These are phyloP conservation scores for Channallabes apus DNA, from an alignment of 2,797 vertebrate species.

Conservation along the genomic window DNA sequence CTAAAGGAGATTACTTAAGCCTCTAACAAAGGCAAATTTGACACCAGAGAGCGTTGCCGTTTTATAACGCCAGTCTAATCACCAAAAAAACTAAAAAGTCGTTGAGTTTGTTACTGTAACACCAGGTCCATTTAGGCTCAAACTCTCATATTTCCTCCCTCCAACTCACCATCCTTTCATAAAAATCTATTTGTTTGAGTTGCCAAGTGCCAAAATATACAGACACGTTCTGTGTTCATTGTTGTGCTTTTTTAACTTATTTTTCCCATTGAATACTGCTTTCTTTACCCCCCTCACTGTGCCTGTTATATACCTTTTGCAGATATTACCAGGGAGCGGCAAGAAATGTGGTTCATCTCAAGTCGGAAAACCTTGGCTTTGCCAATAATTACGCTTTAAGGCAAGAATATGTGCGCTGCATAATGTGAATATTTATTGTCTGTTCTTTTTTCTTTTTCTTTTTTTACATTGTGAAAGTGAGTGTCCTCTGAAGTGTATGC, in stretches of 20 bases:
- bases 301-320: constrained; percentile 60
- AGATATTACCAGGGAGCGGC: constrained; percentile 63
- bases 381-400: constrained; percentile 62
- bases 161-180: constrained; percentile 58
- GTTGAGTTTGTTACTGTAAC: constrained; percentile 62
- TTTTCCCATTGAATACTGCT: constrained; percentile 49
- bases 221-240: constrained; percentile 70
- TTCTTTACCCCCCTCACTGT: constrained; percentile 58
- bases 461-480: constrained; percentile 55
- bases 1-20: constrained; percentile 43
- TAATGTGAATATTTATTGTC: constrained; percentile 58
- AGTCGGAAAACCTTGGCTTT: constrained; percentile 66
- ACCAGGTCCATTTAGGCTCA: constrained; percentile 60
- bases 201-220: constrained; percentile 93
- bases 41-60: constrained; percentile 73
- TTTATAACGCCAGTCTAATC: constrained; percentile 57
- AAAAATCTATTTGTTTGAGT: constrained; percentile 73
- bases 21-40: constrained; percentile 77
- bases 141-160: constrained; percentile 41
- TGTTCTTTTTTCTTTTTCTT: constrained; percentile 50
- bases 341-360: constrained; percentile 63
- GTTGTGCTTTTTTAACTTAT: constrained; percentile 54
- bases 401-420: constrained; percentile 61
- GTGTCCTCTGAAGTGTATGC: constrained; percentile 58
- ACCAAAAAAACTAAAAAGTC: constrained; percentile 29